Percentiles rank a stretch among this genome's conserved stretches.
Evolutionary conservation across 1,140 invertebrate genomes (phyloP).

Genomic region (Battus philenor): DNA sequence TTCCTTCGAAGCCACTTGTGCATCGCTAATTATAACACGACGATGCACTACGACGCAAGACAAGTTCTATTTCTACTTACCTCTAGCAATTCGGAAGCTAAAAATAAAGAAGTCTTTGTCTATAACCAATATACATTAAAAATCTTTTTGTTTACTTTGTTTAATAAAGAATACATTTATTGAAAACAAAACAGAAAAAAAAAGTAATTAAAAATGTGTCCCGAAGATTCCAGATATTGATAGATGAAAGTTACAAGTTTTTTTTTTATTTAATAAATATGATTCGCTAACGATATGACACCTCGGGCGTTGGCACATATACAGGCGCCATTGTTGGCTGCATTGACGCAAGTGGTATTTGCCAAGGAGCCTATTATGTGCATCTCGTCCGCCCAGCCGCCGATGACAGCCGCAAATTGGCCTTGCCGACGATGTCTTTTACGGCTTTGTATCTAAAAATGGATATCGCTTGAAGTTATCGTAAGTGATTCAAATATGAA

Average conservation of each 20-base stretch:
- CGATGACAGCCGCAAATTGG: constrained; percentile 6
- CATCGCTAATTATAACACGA: constrained; percentile 69
- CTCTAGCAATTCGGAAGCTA: constrained; percentile 21
- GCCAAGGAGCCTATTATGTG: background rate
- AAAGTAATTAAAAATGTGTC: too few species aligned
- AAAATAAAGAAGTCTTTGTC: constrained; percentile 14
- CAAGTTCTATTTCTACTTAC: constrained; percentile 58
- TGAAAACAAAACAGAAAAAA: too few species aligned
- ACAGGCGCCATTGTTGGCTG: background rate
- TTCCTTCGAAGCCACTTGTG: constrained; percentile 70
- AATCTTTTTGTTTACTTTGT: too few species aligned
- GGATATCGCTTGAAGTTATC: background rate
- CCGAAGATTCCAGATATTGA: too few species aligned
- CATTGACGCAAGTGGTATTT: background rate
- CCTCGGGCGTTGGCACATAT: background rate
- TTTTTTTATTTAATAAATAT: background rate
- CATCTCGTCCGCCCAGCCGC: background rate
- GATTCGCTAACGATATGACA: background rate
- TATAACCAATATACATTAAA: too few species aligned
- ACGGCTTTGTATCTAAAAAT: constrained; percentile 1
- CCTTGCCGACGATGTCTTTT: constrained; percentile 6
- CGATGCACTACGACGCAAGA: constrained; percentile 50
- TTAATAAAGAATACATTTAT: too few species aligned
- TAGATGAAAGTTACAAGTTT: too few species aligned
- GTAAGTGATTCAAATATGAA: background rate